phyloP scores from a whole-genome alignment of 1,140 invertebrate genomes.

The Palaemon carinicauda region DNA sequence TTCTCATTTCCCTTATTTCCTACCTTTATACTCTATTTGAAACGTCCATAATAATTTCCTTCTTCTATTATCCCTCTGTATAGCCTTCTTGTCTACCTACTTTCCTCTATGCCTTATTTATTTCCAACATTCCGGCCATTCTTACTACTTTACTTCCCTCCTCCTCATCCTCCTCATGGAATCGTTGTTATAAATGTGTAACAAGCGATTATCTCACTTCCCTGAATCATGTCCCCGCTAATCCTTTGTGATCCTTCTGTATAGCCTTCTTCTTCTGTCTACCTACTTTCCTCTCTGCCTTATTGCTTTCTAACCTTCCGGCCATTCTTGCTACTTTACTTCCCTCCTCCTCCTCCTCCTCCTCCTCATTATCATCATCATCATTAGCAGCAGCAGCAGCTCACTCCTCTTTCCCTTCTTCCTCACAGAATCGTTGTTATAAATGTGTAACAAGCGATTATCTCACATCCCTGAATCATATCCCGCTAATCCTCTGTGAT shows the following conservation, averaged over 20 bases:
- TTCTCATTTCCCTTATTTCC: background rate
- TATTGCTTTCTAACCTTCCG: too few species aligned
- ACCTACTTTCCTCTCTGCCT: too few species aligned
- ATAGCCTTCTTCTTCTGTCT: too few species aligned
- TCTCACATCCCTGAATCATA: background rate
- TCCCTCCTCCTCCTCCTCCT: too few species aligned
- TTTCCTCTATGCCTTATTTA: background rate
- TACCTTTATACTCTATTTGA: background rate
- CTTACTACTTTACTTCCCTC: background rate
- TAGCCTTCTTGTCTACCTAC: background rate
- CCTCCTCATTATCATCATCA: too few species aligned
- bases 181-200: background rate
- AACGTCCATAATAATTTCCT: background rate
- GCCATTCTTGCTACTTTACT: too few species aligned
- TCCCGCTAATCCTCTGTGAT: background rate
- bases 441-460: too few species aligned
- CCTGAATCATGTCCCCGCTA: background rate
- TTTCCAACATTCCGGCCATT: background rate
- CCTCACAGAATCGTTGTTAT: too few species aligned
- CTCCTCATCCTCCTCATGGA: background rate
- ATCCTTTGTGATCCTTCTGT: background rate
- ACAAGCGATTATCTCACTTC: background rate
- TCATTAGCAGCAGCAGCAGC: too few species aligned
- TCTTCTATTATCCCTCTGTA: background rate
- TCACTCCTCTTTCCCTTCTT: too few species aligned